Evolutionary conservation across 2,113 vertebrate genomes (phyloP).

Genomic region (Pterocles orientalis): DNA sequence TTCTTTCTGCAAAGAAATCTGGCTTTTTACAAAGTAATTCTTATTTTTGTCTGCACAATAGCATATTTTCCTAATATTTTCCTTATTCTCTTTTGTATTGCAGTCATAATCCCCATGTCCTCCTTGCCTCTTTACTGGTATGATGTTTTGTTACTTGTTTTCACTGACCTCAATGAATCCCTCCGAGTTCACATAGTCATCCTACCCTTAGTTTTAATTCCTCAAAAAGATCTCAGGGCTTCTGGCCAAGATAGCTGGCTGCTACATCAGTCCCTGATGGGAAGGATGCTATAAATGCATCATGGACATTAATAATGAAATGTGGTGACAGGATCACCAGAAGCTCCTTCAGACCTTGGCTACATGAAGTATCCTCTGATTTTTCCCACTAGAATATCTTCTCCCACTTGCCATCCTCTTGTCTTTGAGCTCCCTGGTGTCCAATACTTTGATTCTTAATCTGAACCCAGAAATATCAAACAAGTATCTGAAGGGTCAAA

Average conservation of each 20-base stretch:
- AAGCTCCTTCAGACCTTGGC: background rate
- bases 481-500: background rate
- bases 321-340: background rate
- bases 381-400: background rate
- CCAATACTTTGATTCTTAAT: background rate
- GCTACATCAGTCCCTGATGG: background rate
- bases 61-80: background rate
- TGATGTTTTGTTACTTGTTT: background rate
- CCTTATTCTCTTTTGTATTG: background rate
- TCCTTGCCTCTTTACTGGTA: background rate
- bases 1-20: background rate
- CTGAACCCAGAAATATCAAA: background rate
- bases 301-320: background rate
- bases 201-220: background rate
- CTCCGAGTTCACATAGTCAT: background rate
- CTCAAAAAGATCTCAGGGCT: background rate
- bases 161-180: background rate
- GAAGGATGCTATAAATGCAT: background rate
- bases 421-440: background rate
- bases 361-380: background rate
- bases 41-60: background rate
- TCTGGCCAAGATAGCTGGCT: background rate
- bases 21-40: background rate
- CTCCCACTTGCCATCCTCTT: background rate
- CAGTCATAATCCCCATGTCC: background rate